Base-by-base conservation (phyloP, 2,113 vertebrate genomes). In the Piprites chloris region DNA sequence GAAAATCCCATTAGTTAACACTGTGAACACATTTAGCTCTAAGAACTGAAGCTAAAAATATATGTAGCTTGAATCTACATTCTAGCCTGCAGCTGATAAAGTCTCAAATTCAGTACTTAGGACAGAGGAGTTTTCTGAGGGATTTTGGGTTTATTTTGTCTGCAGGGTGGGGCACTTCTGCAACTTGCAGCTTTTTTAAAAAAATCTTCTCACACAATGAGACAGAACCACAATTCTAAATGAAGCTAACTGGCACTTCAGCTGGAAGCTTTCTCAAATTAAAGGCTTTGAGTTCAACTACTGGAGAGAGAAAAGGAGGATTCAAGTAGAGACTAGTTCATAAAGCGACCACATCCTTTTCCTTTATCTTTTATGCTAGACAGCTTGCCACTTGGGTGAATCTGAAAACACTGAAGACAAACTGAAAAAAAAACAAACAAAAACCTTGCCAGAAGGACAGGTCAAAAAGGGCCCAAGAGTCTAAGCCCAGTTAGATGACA, bases 91-190 rank as follows among this genome's bases (percentile, higher is more conserved):
- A 80, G 71, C 32, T 77, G 83, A 84, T 49, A 96, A 94, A 94
- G 58, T 62, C 58, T 52, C 85, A 62, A 94, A 95, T 97, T 97
- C 95, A 97, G 92, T 93, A 97, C 94, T 89, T 91, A 94, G 96
- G 93, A 96, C 97, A 97, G 93, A 96, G 94, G 77, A 94, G 72
- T 75, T 91, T 95, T 75, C 75, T 68, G 61, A 88, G 30, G 32
- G 11, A 86, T 77, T 86, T 95, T 77, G 68, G 63, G 75, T 96
- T 93, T 86, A 83, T 86, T 80, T 93, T 37, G 24, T 65, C 85
- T 76, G 20, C 21, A 75, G 87, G 71, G 87, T 67, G 65, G 76
- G 90, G 87, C 68, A 80, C 58, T 69, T 68, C 27, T 77, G 59
- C 35, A 85, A 87, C 52, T 67, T 58, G 42, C 13, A 93, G 80